Base-by-base conservation (phyloP, 2,113 vertebrate genomes). In the Rhinopomastus cyanomelas region DNA sequence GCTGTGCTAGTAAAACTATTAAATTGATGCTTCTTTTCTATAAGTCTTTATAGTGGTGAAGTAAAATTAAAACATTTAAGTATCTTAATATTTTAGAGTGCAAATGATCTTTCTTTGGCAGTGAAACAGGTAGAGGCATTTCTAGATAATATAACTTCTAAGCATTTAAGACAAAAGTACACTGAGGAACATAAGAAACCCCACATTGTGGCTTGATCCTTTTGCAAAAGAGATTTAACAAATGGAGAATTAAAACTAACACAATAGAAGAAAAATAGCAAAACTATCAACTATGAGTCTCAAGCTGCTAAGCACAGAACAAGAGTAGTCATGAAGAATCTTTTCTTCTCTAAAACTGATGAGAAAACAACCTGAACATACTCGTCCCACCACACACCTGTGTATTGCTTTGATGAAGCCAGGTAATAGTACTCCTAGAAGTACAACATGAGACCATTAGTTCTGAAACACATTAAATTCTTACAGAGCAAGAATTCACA, bases 261-360 rank as follows among this genome's bases (percentile, higher is more conserved):
- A 39, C 3, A 52, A 37, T 25, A 11, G 7, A 55, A 1, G 34
- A 42, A 57, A 42, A 64, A 27, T 3, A 29, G 27, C 5, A 16
- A 64, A 22, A 1, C 4, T 44, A 19, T n/a, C n/a, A n/a, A n/a
- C 42, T 71, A 68, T 1, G 14, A 87, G 78, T 11, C 69, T 51
- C 46, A 73, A 37, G 84, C 39, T 53, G 61, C 34, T 85, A 88
- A 59, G 34, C 21, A 32, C 14, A 67, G 26, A 18, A 72, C 36
- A 72, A 59, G 39, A 44, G 30, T 30, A 80, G n/a, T 37, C 11
- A 60, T 30, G 44, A 88, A 74, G 49, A 72, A 72, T 65, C 53
- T 67, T 20, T 5, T 82, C 85, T 87, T 86, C 44, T 87, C 80
- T 73, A 82, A 89, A 90, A 87, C 48, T 85, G 44, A 37, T 80